Conservation (phyloP, 1,140 invertebrate species). For the Micrasema longulum region DNA sequence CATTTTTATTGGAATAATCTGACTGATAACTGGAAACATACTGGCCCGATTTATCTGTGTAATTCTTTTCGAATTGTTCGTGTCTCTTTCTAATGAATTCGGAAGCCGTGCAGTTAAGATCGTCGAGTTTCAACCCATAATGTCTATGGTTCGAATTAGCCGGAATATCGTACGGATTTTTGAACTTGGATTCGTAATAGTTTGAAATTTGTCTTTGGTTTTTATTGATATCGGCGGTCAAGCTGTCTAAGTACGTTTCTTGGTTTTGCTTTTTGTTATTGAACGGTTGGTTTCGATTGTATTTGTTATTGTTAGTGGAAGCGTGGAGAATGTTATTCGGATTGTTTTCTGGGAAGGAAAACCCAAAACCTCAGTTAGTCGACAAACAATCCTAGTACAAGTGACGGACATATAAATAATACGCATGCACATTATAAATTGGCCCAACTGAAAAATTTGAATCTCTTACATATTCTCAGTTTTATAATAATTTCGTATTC, state of each 20-base stretch:
- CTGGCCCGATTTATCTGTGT: constrained; percentile 11
- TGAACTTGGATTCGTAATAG: constrained; percentile 51
- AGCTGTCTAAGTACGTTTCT: constrained; percentile 64
- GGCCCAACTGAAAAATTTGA: no score
- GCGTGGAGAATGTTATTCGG: constrained; percentile 46
- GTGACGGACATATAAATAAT: no score
- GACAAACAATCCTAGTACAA: no score
- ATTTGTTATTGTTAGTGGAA: constrained; percentile 44
- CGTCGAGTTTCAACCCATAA: constrained; percentile 44
- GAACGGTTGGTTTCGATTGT: constrained; percentile 10
- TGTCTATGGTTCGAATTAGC: constrained; percentile 65
- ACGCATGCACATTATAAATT: no score
- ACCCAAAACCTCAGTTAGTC: constrained; percentile 31
- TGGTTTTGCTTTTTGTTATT: constrained; percentile 47
- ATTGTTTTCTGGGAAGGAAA: constrained; percentile 47
- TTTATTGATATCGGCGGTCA: constrained; percentile 57
- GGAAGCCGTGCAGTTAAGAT: constrained; percentile 45
- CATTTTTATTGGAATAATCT: constrained; percentile 24
- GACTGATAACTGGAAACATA: constrained; percentile 2
- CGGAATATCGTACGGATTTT: constrained; percentile 67
- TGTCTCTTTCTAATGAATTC: constrained; percentile 52
- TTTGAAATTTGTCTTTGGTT: constrained; percentile 18
- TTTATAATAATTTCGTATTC: no score
- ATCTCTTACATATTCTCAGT: no score
- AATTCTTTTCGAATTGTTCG: constrained; percentile 46